A percentile compares a stretch with the other conserved stretches of the same genome.
These are phyloP conservation scores for Pararge aegeria DNA, from an alignment of 1,140 invertebrate species.

Conservation along the genomic window DNA sequence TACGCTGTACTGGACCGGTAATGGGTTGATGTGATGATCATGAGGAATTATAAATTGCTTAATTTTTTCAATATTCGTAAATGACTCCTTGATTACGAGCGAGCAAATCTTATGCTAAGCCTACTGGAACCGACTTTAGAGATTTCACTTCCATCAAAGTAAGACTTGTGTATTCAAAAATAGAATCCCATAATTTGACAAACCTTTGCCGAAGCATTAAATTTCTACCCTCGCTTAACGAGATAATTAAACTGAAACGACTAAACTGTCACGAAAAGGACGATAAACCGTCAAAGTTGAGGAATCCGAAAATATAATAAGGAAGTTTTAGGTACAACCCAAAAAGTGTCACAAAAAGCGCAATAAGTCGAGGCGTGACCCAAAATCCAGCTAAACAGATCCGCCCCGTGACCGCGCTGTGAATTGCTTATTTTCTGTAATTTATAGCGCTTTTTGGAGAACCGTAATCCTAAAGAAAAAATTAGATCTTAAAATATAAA, in stretches of 20 bases:
- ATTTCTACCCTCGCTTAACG: background rate
- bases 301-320: background rate
- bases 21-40: no score
- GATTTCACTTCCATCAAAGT: no score
- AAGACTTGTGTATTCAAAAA: no score
- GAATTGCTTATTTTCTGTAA: conserved; percentile 16
- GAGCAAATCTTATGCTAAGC: no score
- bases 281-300: background rate
- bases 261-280: background rate
- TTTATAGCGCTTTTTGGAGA: background rate
- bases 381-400: conserved; percentile 1
- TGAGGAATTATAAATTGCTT: no score
- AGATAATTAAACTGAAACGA: background rate
- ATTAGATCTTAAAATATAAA: no score
- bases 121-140: no score
- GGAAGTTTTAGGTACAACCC: background rate
- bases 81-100: no score
- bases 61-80: no score
- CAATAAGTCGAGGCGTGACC: conserved; percentile 10
- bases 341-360: background rate
- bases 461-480: background rate
- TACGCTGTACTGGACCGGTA: no score
- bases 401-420: conserved; percentile 7
- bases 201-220: no score
- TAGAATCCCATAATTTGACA: no score